These are phyloP conservation scores for Podilymbus podiceps DNA, from an alignment of 2,113 vertebrate genomes.

Conservation along the genomic window DNA sequence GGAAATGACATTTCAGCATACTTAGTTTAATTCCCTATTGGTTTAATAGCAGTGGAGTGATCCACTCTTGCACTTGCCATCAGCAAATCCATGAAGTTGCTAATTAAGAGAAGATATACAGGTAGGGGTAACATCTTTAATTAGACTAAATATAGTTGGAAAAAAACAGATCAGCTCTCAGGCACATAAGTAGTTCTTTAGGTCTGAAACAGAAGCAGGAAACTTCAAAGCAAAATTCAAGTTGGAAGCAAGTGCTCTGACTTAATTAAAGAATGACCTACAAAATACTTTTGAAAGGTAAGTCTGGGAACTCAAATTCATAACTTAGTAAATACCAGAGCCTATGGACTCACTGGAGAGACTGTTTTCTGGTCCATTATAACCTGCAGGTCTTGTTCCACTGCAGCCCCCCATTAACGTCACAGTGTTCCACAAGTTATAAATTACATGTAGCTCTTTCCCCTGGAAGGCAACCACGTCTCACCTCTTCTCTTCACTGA, in stretches of 20 bases:
- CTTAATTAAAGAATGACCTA: constrained; percentile 62
- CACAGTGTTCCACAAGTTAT: not conserved
- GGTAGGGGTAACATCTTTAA: constrained; percentile 53
- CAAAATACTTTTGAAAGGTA: constrained; percentile 14
- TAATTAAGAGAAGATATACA: constrained; percentile 66
- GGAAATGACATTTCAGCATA: not conserved
- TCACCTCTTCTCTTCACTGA: not conserved
- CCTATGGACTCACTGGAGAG: not conserved
- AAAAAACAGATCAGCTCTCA: constrained; percentile 34
- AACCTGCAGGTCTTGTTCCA: not conserved
- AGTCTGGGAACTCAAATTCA: not conserved
- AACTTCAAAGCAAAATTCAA: constrained; percentile 61
- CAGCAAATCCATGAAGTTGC: constrained; percentile 46
- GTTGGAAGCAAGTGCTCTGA: constrained; percentile 35
- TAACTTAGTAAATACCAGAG: not conserved
- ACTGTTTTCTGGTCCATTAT: not conserved
- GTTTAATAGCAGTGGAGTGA: constrained; percentile 28
- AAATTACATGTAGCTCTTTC: not conserved
- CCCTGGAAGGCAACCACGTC: not conserved
- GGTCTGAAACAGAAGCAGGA: constrained; percentile 28
- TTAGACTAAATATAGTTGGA: constrained; percentile 32
- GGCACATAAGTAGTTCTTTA: constrained; percentile 31
- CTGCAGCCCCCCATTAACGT: not conserved
- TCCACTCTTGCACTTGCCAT: constrained; percentile 44
- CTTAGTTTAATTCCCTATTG: not conserved